Conservation (phyloP, 2,113 vertebrate species). For the Strigops habroptila region DNA sequence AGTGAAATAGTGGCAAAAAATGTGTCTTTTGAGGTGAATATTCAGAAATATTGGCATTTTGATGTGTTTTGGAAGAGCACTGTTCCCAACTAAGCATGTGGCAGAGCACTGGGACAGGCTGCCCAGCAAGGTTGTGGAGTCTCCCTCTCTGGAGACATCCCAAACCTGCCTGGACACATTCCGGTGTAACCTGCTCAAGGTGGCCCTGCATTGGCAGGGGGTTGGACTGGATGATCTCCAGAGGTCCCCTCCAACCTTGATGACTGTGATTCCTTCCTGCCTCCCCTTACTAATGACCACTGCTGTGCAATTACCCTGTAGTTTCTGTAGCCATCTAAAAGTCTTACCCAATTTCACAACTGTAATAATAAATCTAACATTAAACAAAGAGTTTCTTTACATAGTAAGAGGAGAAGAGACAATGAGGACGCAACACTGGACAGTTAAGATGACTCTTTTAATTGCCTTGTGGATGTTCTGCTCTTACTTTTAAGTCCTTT, state of each 20-base stretch:
- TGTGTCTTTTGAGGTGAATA: neutral
- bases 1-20: neutral
- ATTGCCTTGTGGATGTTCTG: neutral
- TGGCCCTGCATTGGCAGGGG: neutral
- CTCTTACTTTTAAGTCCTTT: neutral
- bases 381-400: neutral
- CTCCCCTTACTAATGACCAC: neutral
- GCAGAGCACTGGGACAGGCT: neutral
- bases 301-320: neutral
- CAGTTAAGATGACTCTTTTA: neutral
- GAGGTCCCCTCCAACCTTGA: neutral
- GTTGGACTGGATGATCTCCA: neutral
- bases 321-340: neutral
- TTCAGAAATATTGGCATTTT: neutral
- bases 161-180: neutral
- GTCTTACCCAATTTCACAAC: neutral
- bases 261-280: neutral
- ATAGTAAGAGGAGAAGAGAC: neutral
- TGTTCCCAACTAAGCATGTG: neutral
- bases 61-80: neutral
- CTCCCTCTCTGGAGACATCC: neutral
- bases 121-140: neutral
- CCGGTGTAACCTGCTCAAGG: neutral
- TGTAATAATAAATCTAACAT: neutral
- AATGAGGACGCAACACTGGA: neutral